A percentile compares a stretch with the other conserved stretches of the same genome.
phyloP scores from a whole-genome alignment of 2,888 invertebrate species.

The Synergus itoensis region DNA sequence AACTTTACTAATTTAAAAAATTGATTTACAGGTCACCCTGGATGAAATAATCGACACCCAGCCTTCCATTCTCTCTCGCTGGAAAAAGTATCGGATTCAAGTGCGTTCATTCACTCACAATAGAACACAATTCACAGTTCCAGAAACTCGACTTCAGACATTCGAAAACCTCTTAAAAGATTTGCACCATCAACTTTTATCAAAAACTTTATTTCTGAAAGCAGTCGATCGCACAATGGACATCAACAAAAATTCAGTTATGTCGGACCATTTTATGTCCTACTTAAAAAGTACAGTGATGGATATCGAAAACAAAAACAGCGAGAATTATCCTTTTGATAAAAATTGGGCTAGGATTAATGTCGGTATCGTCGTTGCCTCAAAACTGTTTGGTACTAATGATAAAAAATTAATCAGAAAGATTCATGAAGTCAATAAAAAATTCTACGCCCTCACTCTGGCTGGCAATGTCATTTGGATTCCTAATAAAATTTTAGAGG shows the following conservation, averaged over 20 bases:
- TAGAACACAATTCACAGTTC: slow-evolving; percentile 81
- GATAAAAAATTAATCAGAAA: slow-evolving; percentile 88
- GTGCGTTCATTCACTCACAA: slow-evolving; percentile 85
- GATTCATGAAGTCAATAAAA: slow-evolving; percentile 87
- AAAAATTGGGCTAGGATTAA: slow-evolving; percentile 84
- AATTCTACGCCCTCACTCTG: slow-evolving; percentile 89
- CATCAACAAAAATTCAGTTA: slow-evolving; percentile 78
- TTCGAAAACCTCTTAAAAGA: slow-evolving; percentile 86
- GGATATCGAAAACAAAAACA: slow-evolving; percentile 82
- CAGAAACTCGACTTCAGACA: slow-evolving; percentile 82
- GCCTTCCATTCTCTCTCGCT: slow-evolving; percentile 83
- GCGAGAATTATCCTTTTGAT: slow-evolving; percentile 79
- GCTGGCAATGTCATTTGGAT: slow-evolving; percentile 91
- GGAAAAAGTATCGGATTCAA: slow-evolving; percentile 88
- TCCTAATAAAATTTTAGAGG: slow-evolving; percentile 88
- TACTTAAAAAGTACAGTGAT: slow-evolving; percentile 83
- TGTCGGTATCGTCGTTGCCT: slow-evolving; percentile 84
- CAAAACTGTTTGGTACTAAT: slow-evolving; percentile 86
- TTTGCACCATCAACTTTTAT: slow-evolving; percentile 84
- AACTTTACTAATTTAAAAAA: neutral
- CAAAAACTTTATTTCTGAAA: slow-evolving; percentile 78
- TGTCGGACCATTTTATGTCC: slow-evolving; percentile 83
- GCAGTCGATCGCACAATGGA: slow-evolving; percentile 78
- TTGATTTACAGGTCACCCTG: slow-evolving; percentile 78
- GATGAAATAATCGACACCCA: slow-evolving; percentile 84